Conservation (phyloP, 2,888 invertebrate species). For the Sphaeridia pumilis region DNA sequence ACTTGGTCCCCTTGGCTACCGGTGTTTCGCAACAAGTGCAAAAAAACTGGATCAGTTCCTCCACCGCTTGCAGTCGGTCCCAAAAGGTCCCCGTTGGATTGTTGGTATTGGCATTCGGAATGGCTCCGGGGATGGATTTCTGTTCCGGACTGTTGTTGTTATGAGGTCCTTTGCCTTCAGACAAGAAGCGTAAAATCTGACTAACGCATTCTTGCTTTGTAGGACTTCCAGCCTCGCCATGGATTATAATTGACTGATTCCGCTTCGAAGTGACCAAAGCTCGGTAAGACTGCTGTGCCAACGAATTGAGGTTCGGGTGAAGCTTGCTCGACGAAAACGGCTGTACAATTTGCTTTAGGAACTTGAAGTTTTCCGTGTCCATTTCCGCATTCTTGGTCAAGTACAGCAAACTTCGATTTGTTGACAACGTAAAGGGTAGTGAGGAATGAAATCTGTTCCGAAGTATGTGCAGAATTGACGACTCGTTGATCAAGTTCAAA, state of each 20-base stretch:
- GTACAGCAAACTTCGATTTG: slow-evolving; percentile 26
- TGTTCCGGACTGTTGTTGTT: not conserved
- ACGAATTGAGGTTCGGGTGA: slow-evolving; percentile 92
- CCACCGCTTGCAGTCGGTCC: slow-evolving; percentile 27
- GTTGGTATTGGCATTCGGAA: slow-evolving; percentile 15
- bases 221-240: slow-evolving; percentile 28
- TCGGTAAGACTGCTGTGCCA: slow-evolving; percentile 72
- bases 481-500: slow-evolving; percentile 62
- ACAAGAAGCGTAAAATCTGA: slow-evolving; percentile 29
- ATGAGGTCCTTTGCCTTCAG: slow-evolving; percentile 27
- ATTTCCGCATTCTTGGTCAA: slow-evolving; percentile 28
- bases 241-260: slow-evolving; percentile 79
- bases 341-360: slow-evolving; percentile 25
- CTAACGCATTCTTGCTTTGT: slow-evolving; percentile 27
- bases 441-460: slow-evolving; percentile 56
- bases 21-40: slow-evolving; percentile 22
- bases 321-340: slow-evolving; percentile 48
- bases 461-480: slow-evolving; percentile 78
- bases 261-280: slow-evolving; percentile 74
- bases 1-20: slow-evolving; percentile 30
- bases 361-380: slow-evolving; percentile 30
- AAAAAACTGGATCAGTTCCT: slow-evolving; percentile 31
- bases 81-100: slow-evolving; percentile 25
- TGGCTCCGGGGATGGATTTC: slow-evolving; percentile 12
- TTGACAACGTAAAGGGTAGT: slow-evolving; percentile 29